Percentiles rank a stretch among this genome's conserved stretches.
Evolutionary conservation across 1,140 invertebrate genomes (phyloP).

Genomic region (Schmidtea mediterranea): DNA sequence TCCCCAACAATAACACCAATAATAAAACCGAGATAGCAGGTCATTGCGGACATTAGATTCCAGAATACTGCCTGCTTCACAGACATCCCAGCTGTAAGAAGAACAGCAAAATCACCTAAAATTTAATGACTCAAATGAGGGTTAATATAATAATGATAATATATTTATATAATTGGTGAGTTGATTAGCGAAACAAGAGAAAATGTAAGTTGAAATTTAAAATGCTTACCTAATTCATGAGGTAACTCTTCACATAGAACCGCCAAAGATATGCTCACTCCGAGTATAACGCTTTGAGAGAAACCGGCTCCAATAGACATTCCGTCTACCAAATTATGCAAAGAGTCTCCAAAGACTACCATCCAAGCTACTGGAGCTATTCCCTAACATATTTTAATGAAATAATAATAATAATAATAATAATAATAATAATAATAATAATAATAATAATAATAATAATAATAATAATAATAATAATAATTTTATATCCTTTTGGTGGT

Average conservation of each 20-base stretch:
- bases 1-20: slow-evolving; percentile 30
- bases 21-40: slow-evolving; percentile 37
- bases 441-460: no score
- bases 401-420: no score
- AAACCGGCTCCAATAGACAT: slow-evolving; percentile 42
- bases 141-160: no score
- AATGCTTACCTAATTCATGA: slow-evolving; percentile 41
- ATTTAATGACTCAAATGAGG: no score
- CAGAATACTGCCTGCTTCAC: slow-evolving; percentile 37
- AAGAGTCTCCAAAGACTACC: slow-evolving; percentile 42
- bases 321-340: slow-evolving; percentile 45
- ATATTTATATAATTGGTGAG: no score
- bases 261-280: slow-evolving; percentile 38
- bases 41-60: slow-evolving; percentile 40
- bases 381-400: slow-evolving; percentile 10
- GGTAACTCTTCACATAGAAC: slow-evolving; percentile 44
- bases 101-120: slow-evolving; percentile 42
- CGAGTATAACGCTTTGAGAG: slow-evolving; percentile 33
- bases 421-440: no score
- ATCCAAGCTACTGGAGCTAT: slow-evolving; percentile 41
- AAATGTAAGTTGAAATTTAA: no score
- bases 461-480: no score
- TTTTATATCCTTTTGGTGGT: no score
- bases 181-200: no score
- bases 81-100: slow-evolving; percentile 39